Evolutionary conservation across 2,113 vertebrate genomes (phyloP), one percentile per base, ranked within the genome.

Genomic region (Scomber colias): DNA sequence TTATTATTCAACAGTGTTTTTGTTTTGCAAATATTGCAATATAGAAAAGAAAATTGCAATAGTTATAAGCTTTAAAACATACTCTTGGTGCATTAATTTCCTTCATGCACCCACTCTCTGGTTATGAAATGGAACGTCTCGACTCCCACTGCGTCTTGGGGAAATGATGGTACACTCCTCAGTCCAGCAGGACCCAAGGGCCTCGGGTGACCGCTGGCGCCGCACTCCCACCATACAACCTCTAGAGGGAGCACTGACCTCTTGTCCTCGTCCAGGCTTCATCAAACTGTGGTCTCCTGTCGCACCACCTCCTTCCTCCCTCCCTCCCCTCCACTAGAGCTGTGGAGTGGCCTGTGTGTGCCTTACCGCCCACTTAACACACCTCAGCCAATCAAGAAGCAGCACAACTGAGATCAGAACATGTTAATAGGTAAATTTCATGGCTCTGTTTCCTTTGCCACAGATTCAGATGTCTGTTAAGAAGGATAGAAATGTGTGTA

Each of bases 141-240:
- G 0, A 14, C 51, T 2, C 14, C 12, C 3, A 30, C 66, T 11
- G 62, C 48, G 68, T 60, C 84, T 70, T 64, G 19, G 40, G 79
- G 68, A 56, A 40, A 53, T 2, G 61, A 65, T 71, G 54, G 48
- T 56, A 15, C 35, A 16, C 69, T 81, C 70, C 66, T 90, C 92
- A 95, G 94, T 95, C 95, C 95, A 87, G 93, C 93, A 95, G 95
- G 95, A 95, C 92, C 95, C 87, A 94, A 90, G 91, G 95, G 94
- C 86, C 79, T 81, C 13, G 50, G 73, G 55, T 74, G 84, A 63
- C 86, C 84, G 11, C 75, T 77, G 86, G 27, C 75, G 5, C 64
- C 49, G 91, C 86, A 91, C 61, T 85, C 11, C 45, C 56, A 3
- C 8, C 21, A 13, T 24, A 48, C 5, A 10, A 2, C 89, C 94